Evolutionary conservation across 2,888 invertebrate species (phyloP), one percentile per base, ranked within the genome.

Genomic region (Idaea dimidiata): DNA sequence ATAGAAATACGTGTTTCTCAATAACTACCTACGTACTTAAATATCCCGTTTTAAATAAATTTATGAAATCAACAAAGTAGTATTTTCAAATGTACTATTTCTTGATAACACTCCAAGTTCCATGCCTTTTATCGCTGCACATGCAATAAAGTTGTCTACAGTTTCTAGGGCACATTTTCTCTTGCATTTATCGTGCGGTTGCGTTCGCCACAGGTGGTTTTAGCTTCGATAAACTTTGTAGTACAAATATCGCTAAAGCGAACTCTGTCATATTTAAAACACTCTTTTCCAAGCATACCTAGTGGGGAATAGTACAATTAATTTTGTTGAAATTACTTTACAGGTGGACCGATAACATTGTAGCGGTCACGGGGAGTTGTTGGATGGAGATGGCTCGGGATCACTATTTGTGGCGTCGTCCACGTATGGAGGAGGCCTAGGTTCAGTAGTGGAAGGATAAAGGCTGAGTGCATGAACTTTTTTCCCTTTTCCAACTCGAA

Each of bases 101-200:
- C 43, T 43, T 43, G 43, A 43, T 43, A 43, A 43, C 60, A 60
- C 24, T 17, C 17, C 54, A 14, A 61, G 32, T 24, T 4, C 43
- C 31, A 54, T 32, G 33, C 58, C 32, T 55, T 43, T 43, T 43
- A 43, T 43, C 43, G 43, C 59, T 57, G 59, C 53, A 57, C 59
- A 58, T 61, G 57, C 66, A 62, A 63, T 63, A 63, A 60, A 62
- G 43, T 43, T 43, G 43, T 43, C 43, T 43, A 63, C 61, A 63
- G 58, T 62, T 61, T 58, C 63, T 32, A 58, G 60, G 66, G 59
- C 66, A 60, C 59, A 60, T 66, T 66, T 63, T 63, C 64, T 57
- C 63, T 33, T 59, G 62, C 59, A 18, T 54, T 65, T 64, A 43
- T 43, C 43, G 43, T 8, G 10, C 10, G 43, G 8, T 43, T 14